Base-by-base conservation (phyloP, 2,888 invertebrate species). In the Yponomeuta sedellus region DNA sequence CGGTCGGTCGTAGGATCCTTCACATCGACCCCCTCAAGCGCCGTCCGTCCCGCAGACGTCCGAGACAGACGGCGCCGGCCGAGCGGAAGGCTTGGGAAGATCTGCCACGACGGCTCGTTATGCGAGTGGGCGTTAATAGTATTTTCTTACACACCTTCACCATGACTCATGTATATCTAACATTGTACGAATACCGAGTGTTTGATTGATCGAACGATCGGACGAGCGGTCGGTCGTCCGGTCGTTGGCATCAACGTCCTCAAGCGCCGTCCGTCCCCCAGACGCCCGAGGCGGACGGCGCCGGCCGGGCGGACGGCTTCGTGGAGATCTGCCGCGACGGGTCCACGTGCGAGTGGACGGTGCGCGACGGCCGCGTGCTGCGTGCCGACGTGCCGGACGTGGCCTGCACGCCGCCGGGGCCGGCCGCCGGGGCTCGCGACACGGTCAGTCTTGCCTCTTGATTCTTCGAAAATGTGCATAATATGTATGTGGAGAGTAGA, bases 241-340 rank as follows among this genome's bases (percentile, higher is more conserved):
- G 25, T 34, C 34, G 10, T 34, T 34, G 8, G 8, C n/a, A 34
- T 34, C 34, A 8, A 34, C 44, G 4, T 12, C 10, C n/a, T 22
- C 61, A 22, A 34, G 66, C 5, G 25, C 5, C 25, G 25, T 5
- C 25, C 5, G 1, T 70, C 69, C 56, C 88, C 89, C 68, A 75
- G 66, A 67, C 76, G 75, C 61, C 69, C 66, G 59, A 68, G 67
- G 10, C 34, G 1, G 82, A 82, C 11, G 70, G 74, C 5, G 67
- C 67, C 0, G 83, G 83, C 71, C 2, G 80, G 76, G 67, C 66
- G 64, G 85, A 81, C 67, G 90, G 83, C 16, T 93, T 92, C 77
- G 79, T 94, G 57, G 94, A 94, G 83, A 85, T 94, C 44, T 90
- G 92, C 66, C 87, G 92, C 34, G 94, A 94, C 77, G 93, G 93